phyloP scores from a whole-genome alignment of 1,140 invertebrate genomes.

The Lucilia sericata region DNA sequence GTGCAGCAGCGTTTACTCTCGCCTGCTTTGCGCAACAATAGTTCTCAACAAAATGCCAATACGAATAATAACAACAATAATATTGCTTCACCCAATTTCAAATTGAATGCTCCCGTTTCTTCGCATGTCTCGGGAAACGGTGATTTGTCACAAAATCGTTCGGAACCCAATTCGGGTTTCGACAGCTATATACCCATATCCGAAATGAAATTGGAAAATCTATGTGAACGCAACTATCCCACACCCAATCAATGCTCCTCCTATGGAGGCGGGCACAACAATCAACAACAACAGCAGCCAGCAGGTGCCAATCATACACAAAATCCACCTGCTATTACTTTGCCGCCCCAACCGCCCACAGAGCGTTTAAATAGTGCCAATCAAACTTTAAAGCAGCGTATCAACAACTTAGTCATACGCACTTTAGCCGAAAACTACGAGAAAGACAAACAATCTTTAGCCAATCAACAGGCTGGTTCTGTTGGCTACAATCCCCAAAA shows the following conservation, averaged over 20 bases:
- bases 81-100: constrained; percentile 64
- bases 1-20: constrained; percentile 63
- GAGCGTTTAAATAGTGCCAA: constrained; percentile 71
- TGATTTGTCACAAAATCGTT: constrained; percentile 56
- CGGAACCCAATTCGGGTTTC: constrained; percentile 66
- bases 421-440: constrained; percentile 91
- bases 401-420: constrained; percentile 88
- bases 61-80: constrained; percentile 56
- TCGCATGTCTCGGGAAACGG: constrained; percentile 51
- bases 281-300: constrained; percentile 31
- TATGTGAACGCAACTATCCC: constrained; percentile 66
- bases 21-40: constrained; percentile 52
- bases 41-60: constrained; percentile 39
- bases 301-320: constrained; percentile 46
- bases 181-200: constrained; percentile 65
- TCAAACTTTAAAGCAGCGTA: constrained; percentile 86
- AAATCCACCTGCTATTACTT: constrained; percentile 41
- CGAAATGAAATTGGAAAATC: constrained; percentile 64
- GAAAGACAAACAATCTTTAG: constrained; percentile 76
- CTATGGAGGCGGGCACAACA: constrained; percentile 54
- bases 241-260: constrained; percentile 53
- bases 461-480: constrained; percentile 66
- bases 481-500: constrained; percentile 67
- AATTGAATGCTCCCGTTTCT: constrained; percentile 65
- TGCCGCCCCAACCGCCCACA: constrained; percentile 64